Evolutionary conservation across 2,113 vertebrate genomes (phyloP), one percentile per base, ranked within the genome.

Genomic region (Gambusia holbrooki): DNA sequence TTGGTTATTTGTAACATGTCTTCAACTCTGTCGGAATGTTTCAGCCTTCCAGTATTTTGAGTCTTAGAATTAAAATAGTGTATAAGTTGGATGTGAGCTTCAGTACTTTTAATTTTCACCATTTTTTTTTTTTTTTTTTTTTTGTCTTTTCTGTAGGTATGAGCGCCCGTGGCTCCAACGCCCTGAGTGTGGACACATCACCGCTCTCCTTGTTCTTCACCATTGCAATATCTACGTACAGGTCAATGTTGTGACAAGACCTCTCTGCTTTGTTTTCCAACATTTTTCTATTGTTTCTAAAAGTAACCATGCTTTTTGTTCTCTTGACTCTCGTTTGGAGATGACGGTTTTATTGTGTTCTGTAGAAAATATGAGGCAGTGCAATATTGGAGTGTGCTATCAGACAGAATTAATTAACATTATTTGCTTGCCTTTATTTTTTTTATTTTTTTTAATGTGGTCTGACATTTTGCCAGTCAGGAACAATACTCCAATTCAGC

Each of bases 141-240:
- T 48, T 5, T 68, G n/a, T 48, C 14, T 68, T 30, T 66, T 28
- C 73, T 67, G 74, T 27, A 98, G 97, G 93, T 95, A 96, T 96
- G 96, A 96, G 96, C 62, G 97, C 96, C 62, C 94, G 93, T 69
- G 97, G 96, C 70, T 97, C 96, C 8, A 89, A 90, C n/a, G 93
- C 94, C 17, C 86, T 93, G 71, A 75, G 89, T 58, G 71, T 79
- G n/a, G 93, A 62, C 54, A 42, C 85, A 81, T 91, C 89, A 77
- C 86, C 88, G 13, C 22, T 94, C 30, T 92, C 88, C 67, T 86
- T 94, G 85, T 91, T 93, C 77, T 82, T 96, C 28, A 62, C 89
- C 72, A 68, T 95, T 37, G 30, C 94, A 68, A 84, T 90, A 86
- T 94, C 89, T 62, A 85, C 92, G 74, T 86, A 92, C 82, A 90